Base-by-base conservation (phyloP, 2,888 invertebrate species). In the Phasia obesa region DNA sequence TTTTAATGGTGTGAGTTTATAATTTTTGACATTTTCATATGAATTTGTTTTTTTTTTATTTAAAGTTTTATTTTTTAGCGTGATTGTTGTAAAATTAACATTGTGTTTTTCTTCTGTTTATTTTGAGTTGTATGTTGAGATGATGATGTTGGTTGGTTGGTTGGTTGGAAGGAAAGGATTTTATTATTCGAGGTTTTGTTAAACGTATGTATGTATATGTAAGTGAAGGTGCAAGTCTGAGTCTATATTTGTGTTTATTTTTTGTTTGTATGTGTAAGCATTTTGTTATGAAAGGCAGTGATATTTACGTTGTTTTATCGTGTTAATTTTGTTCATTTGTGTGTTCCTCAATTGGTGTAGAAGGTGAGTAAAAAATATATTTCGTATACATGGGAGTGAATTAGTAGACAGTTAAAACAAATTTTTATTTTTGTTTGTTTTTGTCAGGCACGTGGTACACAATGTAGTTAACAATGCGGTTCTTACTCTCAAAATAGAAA, bases 41-140 rank as follows among this genome's bases (percentile, higher is more conserved):
- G 44, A 79, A 62, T 79, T 70, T 31, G 4, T 55, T 69, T 17
- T 69, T 31, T 55, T 49, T 53, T 47, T 25, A 11, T 1, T 55
- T 17, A 49, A 64, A 55, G 17, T 65, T 57, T 27, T 83, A 51
- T 74, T 74, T 83, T 82, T 85, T 65, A 55, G 75, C 75, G 74
- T 76, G 69, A 42, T 67, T 73, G 69, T 80, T 79, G 71, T 79
- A 74, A 74, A 83, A 76, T 79, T 53, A 84, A 65, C 53, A 62
- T 67, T 73, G 44, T 73, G 44, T 71, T 60, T 38, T 64, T 44
- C 51, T 47, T 35, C 23, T 73, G 35, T 75, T 64, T 62, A 44
- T 69, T 51, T 69, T 62, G 57, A 64, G n/a, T 64, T 73, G 53
- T 35, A 49, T 74, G 65, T n/a, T 23, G 55, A 47, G 65, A 51